phyloP scores from a whole-genome alignment of 2,113 vertebrate species.

The Boulengeromyrus knoepffleri region DNA sequence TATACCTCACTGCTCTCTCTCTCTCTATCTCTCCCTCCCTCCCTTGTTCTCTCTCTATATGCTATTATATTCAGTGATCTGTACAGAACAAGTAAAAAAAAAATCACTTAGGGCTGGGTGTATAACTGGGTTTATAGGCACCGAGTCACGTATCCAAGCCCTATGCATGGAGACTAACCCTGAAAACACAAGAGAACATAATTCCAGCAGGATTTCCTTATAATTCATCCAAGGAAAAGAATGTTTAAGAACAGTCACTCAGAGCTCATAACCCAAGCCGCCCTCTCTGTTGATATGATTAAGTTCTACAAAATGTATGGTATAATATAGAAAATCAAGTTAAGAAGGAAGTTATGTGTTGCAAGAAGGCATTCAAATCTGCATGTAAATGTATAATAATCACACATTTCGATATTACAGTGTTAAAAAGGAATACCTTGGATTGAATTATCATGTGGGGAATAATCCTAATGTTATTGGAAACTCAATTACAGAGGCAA shows the following conservation, averaged over 20 bases:
- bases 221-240: constrained; percentile 16
- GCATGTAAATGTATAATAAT: constrained; percentile 99
- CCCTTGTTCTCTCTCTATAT: not conserved
- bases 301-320: constrained; percentile 81
- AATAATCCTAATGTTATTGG: constrained; percentile 99
- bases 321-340: constrained; percentile 98
- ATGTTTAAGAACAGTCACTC: constrained; percentile 16
- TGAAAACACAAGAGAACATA: not conserved
- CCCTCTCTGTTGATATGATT: constrained; percentile 66
- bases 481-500: constrained; percentile 99
- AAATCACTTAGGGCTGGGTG: constrained; percentile 39
- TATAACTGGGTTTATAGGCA: not conserved
- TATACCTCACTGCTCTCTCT: not conserved
- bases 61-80: not conserved
- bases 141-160: not conserved
- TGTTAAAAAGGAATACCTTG: constrained; percentile 90
- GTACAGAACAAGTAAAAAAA: constrained; percentile 55
- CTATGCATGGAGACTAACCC: constrained; percentile 25
- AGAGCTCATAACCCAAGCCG: constrained; percentile 55
- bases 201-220: constrained; percentile 7
- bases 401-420: constrained; percentile 98
- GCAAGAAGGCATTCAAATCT: constrained; percentile 88
- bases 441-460: constrained; percentile 99
- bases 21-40: not conserved
- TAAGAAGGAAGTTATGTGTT: constrained; percentile 94